phyloP scores from a whole-genome alignment of 2,797 vertebrate genomes.

The Tolypeutes matacus region DNA sequence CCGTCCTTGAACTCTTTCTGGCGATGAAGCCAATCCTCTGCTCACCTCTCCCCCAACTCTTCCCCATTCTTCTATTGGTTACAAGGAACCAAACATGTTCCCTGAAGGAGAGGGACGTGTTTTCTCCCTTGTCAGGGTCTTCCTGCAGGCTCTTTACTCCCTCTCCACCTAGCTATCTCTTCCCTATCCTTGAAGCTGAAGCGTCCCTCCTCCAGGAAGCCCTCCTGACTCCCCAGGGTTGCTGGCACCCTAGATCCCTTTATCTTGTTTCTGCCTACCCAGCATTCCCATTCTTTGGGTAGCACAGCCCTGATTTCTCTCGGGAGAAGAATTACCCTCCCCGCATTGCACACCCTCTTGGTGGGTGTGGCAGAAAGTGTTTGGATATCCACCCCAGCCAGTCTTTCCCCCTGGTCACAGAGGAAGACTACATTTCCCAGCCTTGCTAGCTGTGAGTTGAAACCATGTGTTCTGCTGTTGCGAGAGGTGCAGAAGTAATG shows the following conservation, averaged over 20 bases:
- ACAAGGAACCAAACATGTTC: neutral
- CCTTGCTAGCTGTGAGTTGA: neutral
- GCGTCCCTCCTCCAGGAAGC: neutral
- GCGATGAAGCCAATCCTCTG: too few species aligned
- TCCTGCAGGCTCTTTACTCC: neutral
- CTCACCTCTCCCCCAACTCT: too few species aligned
- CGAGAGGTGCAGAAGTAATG: neutral
- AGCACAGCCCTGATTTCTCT: neutral
- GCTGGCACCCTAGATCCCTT: neutral
- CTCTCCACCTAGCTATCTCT: neutral
- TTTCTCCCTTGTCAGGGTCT: neutral
- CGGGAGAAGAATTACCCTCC: neutral
- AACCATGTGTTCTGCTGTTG: too few species aligned
- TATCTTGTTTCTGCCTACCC: neutral
- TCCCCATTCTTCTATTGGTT: too few species aligned
- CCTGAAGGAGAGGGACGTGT: neutral
- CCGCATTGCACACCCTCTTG: neutral
- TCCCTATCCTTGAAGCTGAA: neutral
- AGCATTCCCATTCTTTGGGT: neutral
- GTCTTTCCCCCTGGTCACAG: neutral
- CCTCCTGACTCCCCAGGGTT: neutral
- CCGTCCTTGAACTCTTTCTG: too few species aligned
- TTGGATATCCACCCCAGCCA: neutral
- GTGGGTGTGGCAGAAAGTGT: neutral
- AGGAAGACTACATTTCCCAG: neutral